Evolutionary conservation across 2,888 invertebrate species (phyloP), one percentile per base, ranked within the genome.

Genomic region (Calameuta idolon): DNA sequence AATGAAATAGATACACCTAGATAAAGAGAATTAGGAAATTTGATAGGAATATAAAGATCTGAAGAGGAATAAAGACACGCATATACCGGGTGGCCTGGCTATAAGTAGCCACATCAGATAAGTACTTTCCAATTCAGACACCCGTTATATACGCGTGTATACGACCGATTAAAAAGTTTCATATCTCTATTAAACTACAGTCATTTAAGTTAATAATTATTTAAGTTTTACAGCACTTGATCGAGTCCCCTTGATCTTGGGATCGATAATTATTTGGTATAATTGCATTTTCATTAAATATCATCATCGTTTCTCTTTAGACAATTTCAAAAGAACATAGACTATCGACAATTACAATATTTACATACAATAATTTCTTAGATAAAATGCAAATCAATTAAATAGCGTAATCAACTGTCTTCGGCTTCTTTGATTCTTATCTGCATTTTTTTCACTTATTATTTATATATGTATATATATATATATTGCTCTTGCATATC

Each of bases 221-320:
- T 74, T 55, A 76, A 76, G 78, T 78, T 76, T 71, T 71, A 71
- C 33, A 71, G 71, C 71, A 71, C 71, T 55, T 23, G 71, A 71
- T 34, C 71, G 34, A 55, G 23, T 55, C 55, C 55, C 55, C 5
- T 55, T 55, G 34, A 71, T 33, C 71, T 23, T 55, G 34, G 71
- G 71, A 34, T 34, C 34, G 71, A 71, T 33, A 80, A 82, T 80
- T 85, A 86, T 88, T 88, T 88, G 88, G 87, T 88, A 87, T 84
- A 87, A 85, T 88, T 86, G 86, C 85, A 84, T 87, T 83, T 81
- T 80, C 55, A 23, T 76, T 79, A 82, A 85, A 83, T 86, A 84
- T 82, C 81, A 82, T 80, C 75, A 80, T 80, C 78, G 35, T 12
- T 12, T 78, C 75, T 77, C 74, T 78, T 77, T 68, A 76, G 79